phyloP scores from a whole-genome alignment of 2,113 vertebrate species.

The Percina caprodes region DNA sequence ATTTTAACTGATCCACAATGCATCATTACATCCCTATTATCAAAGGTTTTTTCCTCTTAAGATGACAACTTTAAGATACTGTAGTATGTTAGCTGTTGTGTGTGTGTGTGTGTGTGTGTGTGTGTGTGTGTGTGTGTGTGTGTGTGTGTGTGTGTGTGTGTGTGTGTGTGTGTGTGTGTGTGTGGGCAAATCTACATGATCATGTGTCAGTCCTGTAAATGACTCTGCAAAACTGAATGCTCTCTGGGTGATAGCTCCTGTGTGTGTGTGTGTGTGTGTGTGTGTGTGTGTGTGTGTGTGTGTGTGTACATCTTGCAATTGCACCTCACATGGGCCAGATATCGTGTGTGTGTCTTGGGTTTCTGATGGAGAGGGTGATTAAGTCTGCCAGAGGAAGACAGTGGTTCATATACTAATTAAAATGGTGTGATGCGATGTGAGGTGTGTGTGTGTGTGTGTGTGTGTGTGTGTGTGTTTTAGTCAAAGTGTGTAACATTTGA shows the following conservation, averaged over 20 bases:
- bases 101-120: constrained; percentile 14
- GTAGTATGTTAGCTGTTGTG: constrained; percentile 8
- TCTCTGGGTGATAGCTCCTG: constrained; percentile 35
- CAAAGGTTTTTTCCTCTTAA: not conserved
- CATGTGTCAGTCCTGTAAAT: constrained; percentile 74
- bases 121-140: constrained; percentile 12
- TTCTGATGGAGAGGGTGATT: constrained; percentile 65
- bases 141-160: constrained; percentile 4
- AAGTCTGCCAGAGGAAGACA: constrained; percentile 42
- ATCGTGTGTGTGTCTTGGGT: constrained; percentile 46
- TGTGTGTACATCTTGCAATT: not conserved
- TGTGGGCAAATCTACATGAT: constrained; percentile 45
- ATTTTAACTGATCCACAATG: too few relatives aligned
- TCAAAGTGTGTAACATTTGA: constrained; percentile 7
- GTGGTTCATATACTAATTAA: constrained; percentile 40
- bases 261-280: constrained; percentile 13
- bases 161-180: constrained; percentile 8
- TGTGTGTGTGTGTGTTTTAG: not conserved
- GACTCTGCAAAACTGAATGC: constrained; percentile 59
- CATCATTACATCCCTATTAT: not conserved
- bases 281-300: constrained; percentile 3
- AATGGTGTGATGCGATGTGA: constrained; percentile 1
- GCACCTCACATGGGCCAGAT: too few relatives aligned
- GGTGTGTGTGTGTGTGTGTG: constrained; percentile 1
- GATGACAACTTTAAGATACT: not conserved